Conservation (phyloP, 64 coral and sea anemone genomes). For the Stylophora pistillata region DNA sequence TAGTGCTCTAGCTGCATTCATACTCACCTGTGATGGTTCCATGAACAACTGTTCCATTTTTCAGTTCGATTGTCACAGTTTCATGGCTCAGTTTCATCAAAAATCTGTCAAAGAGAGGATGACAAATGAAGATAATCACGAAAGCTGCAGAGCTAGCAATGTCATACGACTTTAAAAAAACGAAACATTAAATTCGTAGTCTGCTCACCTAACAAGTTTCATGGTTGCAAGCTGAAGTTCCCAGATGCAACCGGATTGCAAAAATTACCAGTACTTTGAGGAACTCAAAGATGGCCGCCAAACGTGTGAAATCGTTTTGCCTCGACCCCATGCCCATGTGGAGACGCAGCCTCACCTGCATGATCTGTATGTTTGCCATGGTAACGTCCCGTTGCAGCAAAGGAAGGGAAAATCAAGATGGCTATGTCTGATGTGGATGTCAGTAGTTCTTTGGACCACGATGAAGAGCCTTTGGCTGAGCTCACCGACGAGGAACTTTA, state of each 20-base stretch:
- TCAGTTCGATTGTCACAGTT: constrained; percentile 95
- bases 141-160: neutral
- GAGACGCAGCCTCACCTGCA: constrained; percentile 10
- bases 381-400: constrained; percentile 23
- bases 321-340: constrained; percentile 37
- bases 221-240: constrained; percentile 74
- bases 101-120: constrained; percentile 63
- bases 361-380: constrained; percentile 56
- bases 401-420: constrained; percentile 75
- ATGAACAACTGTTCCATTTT: constrained; percentile 98
- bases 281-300: constrained; percentile 76
- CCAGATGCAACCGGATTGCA: constrained; percentile 90
- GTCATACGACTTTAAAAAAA: neutral
- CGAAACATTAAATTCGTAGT: neutral
- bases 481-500: constrained; percentile 91
- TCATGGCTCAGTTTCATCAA: constrained; percentile 99
- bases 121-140: neutral
- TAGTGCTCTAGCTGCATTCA: neutral
- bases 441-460: constrained; percentile 95
- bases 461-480: constrained; percentile 91
- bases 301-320: neutral
- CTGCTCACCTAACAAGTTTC: constrained; percentile 91
- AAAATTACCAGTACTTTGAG: constrained; percentile 89
- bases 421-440: constrained; percentile 93
- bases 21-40: constrained; percentile 94